Base-by-base conservation (phyloP, 2,113 vertebrate genomes). In the Psilopsiagon aurifrons region DNA sequence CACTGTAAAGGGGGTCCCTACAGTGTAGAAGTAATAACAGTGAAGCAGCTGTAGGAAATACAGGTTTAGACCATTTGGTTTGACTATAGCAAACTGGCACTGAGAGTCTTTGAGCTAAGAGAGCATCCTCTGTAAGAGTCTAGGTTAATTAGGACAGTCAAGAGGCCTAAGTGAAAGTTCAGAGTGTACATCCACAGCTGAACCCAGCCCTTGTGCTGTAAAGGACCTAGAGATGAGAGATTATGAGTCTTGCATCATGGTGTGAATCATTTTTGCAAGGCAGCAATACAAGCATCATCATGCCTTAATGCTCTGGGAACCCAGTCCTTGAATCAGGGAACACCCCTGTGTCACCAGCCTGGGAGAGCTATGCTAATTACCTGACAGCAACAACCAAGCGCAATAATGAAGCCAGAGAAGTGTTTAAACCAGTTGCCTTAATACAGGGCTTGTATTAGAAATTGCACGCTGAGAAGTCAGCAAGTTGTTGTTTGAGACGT, bases 241-340 rank as follows among this genome's bases (percentile, higher is more conserved):
- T 51, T 3, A 23, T 2, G 74, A 66, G 74, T 76, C 68, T 84
- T 82, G 79, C 86, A 25, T 33, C 69, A 28, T 46, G 85, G 80
- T 20, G 75, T 68, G 90, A 87, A 68, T 7, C 75, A 2, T 80
- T 95, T 86, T 52, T 94, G 87, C 94, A 92, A 94, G 87, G 81
- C 90, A 88, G 92, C 91, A 91, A 37, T 78, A 73, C 95, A 94
- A 93, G 96, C 93, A 95, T 92, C 79, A 77, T 95, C 94, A 95
- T n/a, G 94, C 51, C 95, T 54, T 59, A 66, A 17, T 9, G 62
- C 75, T 84, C 83, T 89, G 86, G 79, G 93, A 88, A 86, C 52
- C 80, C 49, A 70, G 59, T 28, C 70, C 64, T 31, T 68, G 89
- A 44, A 74, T 68, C 14, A 37, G 93, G 93, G 68, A 94, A 83